Base-by-base conservation (phyloP, 2,113 vertebrate species). In the Saccopteryx bilineata region DNA sequence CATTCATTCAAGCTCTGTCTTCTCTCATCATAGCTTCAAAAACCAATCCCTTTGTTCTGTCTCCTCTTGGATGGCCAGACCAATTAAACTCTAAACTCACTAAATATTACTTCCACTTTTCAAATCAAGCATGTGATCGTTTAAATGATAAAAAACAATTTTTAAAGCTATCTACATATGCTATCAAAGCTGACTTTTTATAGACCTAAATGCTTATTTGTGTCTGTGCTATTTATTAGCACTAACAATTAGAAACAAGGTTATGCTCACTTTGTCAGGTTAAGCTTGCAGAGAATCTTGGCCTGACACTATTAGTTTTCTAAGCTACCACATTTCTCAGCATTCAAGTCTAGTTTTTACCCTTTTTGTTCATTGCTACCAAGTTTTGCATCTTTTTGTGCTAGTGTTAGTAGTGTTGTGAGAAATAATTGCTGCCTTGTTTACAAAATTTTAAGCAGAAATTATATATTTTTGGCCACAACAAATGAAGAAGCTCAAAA, bases 351-450 rank as follows among this genome's bases (percentile, higher is more conserved):
- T 50, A 66, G 69, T 78, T 78, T 54, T 75, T 13, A 72, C 26
- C 39, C n/a, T 92, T 83, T 90, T 83, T 90, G 33, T 81, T 87
- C 60, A 79, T 13, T 91, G 61, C 72, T 87, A 68, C 48, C 46
- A 80, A 95, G 79, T 50, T 63, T 89, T 92, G 39, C 14, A 79
- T 87, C 68, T 85, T 93, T 91, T 54, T 85, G 56, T 69, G 91
- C 84, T 72, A 84, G 69, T 65, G 69, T 65, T 69, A 94, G 56
- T 19, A 87, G 23, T 23, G 75, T 19, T 54, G 19, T 63, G 23
- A 95, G 26, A 78, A 71, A 58, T 58, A 60, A 90, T 18, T 23
- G 63, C 23, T 52, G 17, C 28, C 46, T 63, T 69, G 63, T 39
- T 91, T 52, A 63, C 7, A 88, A 50, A 58, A 33, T 68, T 66